Conservation (phyloP, 2,113 vertebrate species). For the Isichthys henryi region DNA sequence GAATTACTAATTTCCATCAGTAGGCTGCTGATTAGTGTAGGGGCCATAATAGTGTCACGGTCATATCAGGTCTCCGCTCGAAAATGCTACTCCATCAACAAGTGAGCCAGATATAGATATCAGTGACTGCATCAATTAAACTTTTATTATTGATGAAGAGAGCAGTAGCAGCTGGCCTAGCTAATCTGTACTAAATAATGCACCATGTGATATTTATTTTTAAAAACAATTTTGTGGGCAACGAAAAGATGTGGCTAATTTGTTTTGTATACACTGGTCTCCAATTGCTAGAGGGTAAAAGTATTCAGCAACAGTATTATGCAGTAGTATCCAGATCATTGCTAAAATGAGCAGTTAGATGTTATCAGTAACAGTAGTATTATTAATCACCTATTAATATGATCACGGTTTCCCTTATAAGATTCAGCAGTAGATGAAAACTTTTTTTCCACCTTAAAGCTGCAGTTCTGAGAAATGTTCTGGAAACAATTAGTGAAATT, state of each 20-base stretch:
- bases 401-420: background rate
- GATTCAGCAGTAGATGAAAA: background rate
- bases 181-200: slow-evolving; percentile 37
- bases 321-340: background rate
- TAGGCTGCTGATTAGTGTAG: background rate
- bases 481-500: background rate
- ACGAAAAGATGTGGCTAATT: background rate
- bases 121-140: slow-evolving; percentile 29
- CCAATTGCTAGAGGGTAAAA: background rate
- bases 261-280: background rate
- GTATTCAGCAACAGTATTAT: background rate
- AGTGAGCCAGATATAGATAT: slow-evolving; percentile 26
- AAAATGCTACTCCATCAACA: slow-evolving; percentile 22
- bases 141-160: slow-evolving; percentile 45
- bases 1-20: background rate
- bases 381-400: background rate
- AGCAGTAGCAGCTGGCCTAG: slow-evolving; percentile 32
- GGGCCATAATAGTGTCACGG: background rate
- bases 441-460: background rate
- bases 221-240: slow-evolving; percentile 9
- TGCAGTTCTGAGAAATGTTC: background rate
- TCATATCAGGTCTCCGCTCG: slow-evolving; percentile 11
- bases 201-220: slow-evolving; percentile 9
- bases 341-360: background rate
- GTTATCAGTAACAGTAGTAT: background rate